Evolutionary conservation across 2,113 vertebrate genomes (phyloP).

Genomic region (Strix uralensis): DNA sequence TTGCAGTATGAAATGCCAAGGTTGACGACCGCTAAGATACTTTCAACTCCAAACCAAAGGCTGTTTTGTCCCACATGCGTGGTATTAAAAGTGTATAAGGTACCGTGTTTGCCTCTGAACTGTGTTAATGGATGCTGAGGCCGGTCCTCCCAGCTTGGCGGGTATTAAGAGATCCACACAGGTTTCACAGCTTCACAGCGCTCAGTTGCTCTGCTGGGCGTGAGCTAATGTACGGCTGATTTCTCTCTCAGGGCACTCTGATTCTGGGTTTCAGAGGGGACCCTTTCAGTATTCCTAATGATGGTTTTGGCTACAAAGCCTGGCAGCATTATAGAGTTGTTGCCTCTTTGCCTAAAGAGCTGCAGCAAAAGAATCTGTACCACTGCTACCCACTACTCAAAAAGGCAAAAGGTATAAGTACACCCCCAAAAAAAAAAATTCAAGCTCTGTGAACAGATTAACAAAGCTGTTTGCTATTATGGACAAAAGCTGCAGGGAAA

Average conservation of each 20-base stretch:
- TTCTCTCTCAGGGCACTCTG: neutral
- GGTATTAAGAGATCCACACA: neutral
- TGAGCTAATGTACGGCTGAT: neutral
- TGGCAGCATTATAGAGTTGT: neutral
- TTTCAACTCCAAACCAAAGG: neutral
- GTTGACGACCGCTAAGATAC: neutral
- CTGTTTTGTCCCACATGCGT: fast-evolving
- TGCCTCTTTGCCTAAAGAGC: neutral
- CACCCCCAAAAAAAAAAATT: neutral
- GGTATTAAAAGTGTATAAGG: neutral
- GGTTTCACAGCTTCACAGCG: neutral
- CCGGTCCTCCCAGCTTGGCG: neutral
- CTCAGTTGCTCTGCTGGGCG: neutral
- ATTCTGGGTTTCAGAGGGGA: neutral
- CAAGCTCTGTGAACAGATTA: slow-evolving; percentile 54
- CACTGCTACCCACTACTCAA: neutral
- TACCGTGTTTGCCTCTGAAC: neutral
- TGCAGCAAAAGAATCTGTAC: neutral
- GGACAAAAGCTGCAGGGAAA: slow-evolving; percentile 58
- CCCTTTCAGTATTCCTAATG: neutral
- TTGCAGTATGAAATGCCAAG: neutral
- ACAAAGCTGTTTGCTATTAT: slow-evolving; percentile 70
- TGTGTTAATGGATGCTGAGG: neutral
- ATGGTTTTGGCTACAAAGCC: neutral
- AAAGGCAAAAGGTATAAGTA: slow-evolving; percentile 34